phyloP scores from a whole-genome alignment of 1,140 invertebrate genomes.

The Drosophila miranda region DNA sequence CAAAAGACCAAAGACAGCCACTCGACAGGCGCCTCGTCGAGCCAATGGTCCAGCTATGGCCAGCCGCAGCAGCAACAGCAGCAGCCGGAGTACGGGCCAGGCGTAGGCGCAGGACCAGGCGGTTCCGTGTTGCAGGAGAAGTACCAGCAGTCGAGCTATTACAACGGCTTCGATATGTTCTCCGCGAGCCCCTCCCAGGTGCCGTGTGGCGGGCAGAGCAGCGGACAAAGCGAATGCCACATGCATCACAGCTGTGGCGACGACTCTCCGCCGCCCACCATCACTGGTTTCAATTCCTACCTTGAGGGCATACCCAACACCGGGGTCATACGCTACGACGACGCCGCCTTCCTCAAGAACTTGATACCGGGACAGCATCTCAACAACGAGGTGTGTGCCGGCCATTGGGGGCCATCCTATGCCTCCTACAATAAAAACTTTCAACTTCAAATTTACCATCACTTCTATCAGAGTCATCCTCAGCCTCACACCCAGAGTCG shows the following conservation, averaged over 20 bases:
- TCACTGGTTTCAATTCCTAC: slow-evolving; percentile 80
- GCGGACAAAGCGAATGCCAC: slow-evolving; percentile 49
- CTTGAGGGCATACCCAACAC: slow-evolving; percentile 78
- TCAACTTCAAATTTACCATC: background rate
- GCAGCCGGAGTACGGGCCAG: slow-evolving; percentile 37
- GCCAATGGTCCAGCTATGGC: slow-evolving; percentile 65
- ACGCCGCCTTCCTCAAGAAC: slow-evolving; percentile 84
- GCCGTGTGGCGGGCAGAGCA: slow-evolving; percentile 14
- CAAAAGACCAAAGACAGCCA: slow-evolving; percentile 76
- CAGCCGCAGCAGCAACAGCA: slow-evolving; percentile 10
- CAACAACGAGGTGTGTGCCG: slow-evolving; percentile 83
- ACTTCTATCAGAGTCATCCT: no score
- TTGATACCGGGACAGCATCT: slow-evolving; percentile 84
- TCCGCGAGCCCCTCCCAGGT: slow-evolving; percentile 15
- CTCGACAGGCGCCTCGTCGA: slow-evolving; percentile 12
- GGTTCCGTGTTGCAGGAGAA: slow-evolving; percentile 64
- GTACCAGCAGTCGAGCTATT: slow-evolving; percentile 79
- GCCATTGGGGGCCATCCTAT: background rate
- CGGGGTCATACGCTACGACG: slow-evolving; percentile 80
- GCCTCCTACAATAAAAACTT: background rate
- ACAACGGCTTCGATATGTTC: slow-evolving; percentile 77
- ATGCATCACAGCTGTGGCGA: slow-evolving; percentile 79
- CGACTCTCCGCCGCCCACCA: slow-evolving; percentile 80
- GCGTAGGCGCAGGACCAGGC: background rate
- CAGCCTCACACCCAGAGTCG: no score